phyloP scores from a whole-genome alignment of 1,140 invertebrate genomes.

The Anastrepha obliqua region DNA sequence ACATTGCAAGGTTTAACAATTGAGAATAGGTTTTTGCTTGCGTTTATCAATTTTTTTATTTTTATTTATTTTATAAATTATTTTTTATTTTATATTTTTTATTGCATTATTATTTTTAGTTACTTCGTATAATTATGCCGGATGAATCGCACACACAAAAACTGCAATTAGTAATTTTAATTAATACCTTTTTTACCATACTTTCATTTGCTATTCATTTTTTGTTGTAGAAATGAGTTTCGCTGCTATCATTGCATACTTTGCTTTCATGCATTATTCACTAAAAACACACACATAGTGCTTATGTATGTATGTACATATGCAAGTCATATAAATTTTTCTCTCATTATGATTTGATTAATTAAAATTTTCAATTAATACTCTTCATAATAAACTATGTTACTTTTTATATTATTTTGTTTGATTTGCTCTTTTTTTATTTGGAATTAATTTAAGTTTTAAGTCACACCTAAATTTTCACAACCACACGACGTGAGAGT shows the following conservation, averaged over 20 bases:
- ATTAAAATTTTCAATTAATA: constrained; percentile 49
- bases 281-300: not conserved
- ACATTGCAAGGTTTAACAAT: no score
- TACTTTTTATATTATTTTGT: not conserved
- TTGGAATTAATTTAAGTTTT: constrained; percentile 3
- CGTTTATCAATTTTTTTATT: not conserved
- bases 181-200: not conserved
- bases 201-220: not conserved
- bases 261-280: not conserved
- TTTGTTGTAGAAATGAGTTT: not conserved
- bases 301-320: not conserved
- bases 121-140: not conserved
- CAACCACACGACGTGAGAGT: constrained; percentile 39
- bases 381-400: constrained; percentile 25
- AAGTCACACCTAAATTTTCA: constrained; percentile 49
- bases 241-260: not conserved
- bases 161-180: not conserved
- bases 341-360: constrained; percentile 11
- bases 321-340: not conserved
- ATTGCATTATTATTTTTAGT: not conserved
- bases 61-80: constrained; percentile 2
- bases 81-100: not conserved
- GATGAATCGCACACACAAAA: not conserved
- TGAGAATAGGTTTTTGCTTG: no score
- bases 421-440: constrained; percentile 20